A percentile compares a stretch with the other conserved stretches of the same genome.
phyloP scores from a whole-genome alignment of 2,113 vertebrate genomes.

The Jaculus jaculus region DNA sequence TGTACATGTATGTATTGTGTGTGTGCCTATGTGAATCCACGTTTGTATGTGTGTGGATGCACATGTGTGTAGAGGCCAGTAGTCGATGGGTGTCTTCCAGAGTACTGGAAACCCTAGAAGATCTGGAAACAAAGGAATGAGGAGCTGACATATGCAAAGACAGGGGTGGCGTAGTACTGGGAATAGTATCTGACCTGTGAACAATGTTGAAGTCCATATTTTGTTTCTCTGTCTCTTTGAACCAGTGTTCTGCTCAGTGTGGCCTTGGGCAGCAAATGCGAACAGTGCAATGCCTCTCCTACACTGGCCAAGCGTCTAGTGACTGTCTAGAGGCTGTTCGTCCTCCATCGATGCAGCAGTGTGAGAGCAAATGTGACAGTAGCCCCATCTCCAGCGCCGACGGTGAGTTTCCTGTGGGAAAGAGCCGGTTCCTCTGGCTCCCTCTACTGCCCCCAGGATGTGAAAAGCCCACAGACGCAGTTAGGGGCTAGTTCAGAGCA shows the following conservation, averaged over 20 bases:
- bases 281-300: constrained; percentile 96
- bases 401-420: constrained; percentile 86
- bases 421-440: not conserved
- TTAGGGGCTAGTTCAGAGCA: not conserved
- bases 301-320: constrained; percentile 93
- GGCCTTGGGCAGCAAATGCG: constrained; percentile 97
- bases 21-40: not conserved
- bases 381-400: constrained; percentile 93
- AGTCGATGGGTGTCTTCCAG: not conserved
- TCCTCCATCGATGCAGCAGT: constrained; percentile 95
- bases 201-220: constrained; percentile 13
- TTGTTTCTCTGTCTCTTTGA: constrained; percentile 57
- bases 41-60: not conserved
- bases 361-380: constrained; percentile 98
- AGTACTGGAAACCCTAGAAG: no score
- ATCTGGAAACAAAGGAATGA: no score
- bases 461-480: not conserved
- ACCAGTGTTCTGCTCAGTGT: constrained; percentile 97
- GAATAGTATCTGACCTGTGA: constrained; percentile 36
- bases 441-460: not conserved
- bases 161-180: not conserved
- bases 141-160: no score
- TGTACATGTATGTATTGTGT: not conserved
- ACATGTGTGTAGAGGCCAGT: not conserved
- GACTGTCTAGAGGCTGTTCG: constrained; percentile 92